Evolutionary conservation across 2,888 invertebrate species (phyloP).

Genomic region (Himalopsyche japonica): DNA sequence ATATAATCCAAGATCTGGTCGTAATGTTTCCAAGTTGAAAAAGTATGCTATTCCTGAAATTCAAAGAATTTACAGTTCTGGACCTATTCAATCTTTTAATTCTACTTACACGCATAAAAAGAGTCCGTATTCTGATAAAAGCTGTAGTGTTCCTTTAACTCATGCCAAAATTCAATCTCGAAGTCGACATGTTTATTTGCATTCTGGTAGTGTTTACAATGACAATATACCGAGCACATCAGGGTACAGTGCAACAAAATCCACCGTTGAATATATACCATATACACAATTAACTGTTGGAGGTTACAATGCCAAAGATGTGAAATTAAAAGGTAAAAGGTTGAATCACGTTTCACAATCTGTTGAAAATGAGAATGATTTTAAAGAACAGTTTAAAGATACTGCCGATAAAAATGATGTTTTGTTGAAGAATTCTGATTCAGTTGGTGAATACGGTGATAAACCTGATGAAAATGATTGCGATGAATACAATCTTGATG

Average conservation of each 20-base stretch:
- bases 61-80: slow-evolving; percentile 35
- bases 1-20: not conserved
- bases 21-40: slow-evolving; percentile 30
- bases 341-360: not conserved
- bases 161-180: not conserved
- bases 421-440: slow-evolving; percentile 48
- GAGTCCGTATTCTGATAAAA: not conserved
- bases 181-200: slow-evolving; percentile 8
- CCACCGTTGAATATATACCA: slow-evolving; percentile 54
- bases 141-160: slow-evolving; percentile 3
- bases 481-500: not conserved
- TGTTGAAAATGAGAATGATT: not conserved
- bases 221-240: slow-evolving; percentile 43
- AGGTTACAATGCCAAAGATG: slow-evolving; percentile 52
- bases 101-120: not conserved
- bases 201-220: not conserved
- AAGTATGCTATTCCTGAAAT: slow-evolving; percentile 36
- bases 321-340: slow-evolving; percentile 40
- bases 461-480: slow-evolving; percentile 27
- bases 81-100: not conserved
- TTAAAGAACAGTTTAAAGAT: not conserved
- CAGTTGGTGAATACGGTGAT: slow-evolving; percentile 50
- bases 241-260: not conserved
- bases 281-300: slow-evolving; percentile 57
- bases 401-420: not conserved